Base-by-base conservation (phyloP, 2,797 vertebrate genomes). In the Kryptolebias ocellatus region DNA sequence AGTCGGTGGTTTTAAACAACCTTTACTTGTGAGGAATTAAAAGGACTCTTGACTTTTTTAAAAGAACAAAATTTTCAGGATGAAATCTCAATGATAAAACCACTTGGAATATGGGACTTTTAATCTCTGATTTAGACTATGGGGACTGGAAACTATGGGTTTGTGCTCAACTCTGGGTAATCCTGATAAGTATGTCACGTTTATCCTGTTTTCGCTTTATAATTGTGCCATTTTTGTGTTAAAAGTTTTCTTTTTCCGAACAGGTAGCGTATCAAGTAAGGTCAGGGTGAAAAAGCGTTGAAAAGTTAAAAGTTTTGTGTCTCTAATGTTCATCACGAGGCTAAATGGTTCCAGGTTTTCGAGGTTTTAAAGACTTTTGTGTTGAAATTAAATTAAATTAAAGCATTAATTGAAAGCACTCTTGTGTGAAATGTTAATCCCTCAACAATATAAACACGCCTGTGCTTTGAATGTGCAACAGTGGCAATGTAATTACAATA, bases 101-200 rank as follows among this genome's bases (percentile, higher is more conserved):
- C 70, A 59, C 67, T 89, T 91, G 90, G 90, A 94, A 92, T 92
- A 95, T 95, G 94, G 93, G 92, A 93, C 81, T 92, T 87, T 90
- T 92, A 89, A 85, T 86, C 64, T 80, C 47, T 83, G 82, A 79
- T 75, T 85, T 91, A 89, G 89, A 92, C 82, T 84, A 82, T 60
- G 77, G 87, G 87, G 81, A 89, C 88, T 74, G 83, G 82, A 67
- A 81, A 67, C 85, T 86, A 5, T 85, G 87, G 80, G 66, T 81
- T 55, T 81, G 71, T 72, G 82, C 78, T 74, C 86, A 77, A 55
- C 80, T 92, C 78, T 90, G 92, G 83, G 58, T 92, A 27, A 76
- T 94, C 83, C 62, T 92, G 76, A 92, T 93, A 91, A 93, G 94
- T 95, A 94, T 84, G 94, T 92, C 83, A 64, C 72, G 53, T 86